Evolutionary conservation across 1,140 invertebrate species (phyloP).

Genomic region (Drosophila repletoides): DNA sequence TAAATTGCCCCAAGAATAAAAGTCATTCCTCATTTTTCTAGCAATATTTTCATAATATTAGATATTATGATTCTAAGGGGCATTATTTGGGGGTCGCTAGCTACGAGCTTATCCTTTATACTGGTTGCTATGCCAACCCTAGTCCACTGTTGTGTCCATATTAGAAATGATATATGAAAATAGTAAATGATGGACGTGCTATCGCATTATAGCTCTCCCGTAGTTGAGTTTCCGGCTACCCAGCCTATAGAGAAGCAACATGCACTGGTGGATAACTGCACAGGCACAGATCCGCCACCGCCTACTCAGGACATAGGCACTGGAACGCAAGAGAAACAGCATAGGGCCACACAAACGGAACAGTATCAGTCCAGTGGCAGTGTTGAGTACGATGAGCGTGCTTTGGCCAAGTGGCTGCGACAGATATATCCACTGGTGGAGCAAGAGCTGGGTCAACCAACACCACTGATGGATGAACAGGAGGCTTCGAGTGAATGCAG

Average conservation of each 20-base stretch:
- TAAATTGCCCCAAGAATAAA: too few relatives aligned
- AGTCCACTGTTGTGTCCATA: not conserved
- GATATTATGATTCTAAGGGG: too few relatives aligned
- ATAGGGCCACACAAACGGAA: conserved; percentile 64
- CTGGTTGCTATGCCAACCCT: conserved; percentile 42
- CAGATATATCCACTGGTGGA: conserved; percentile 71
- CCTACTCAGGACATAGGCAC: conserved; percentile 28
- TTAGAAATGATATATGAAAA: not conserved
- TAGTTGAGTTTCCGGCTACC: conserved; percentile 67
- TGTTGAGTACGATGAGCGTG: conserved; percentile 55
- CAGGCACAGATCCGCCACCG: conserved; percentile 67
- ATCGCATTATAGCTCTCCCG: conserved; percentile 68
- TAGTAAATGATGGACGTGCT: conserved; percentile 68
- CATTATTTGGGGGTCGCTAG: too few relatives aligned
- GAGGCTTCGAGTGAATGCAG: conserved; percentile 22
- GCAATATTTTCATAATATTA: too few relatives aligned
- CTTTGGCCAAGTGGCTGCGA: conserved; percentile 64
- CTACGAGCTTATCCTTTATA: too few relatives aligned
- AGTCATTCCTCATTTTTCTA: too few relatives aligned
- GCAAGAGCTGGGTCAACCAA: conserved; percentile 63
- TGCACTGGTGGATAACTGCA: conserved; percentile 61
- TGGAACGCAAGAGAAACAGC: conserved; percentile 38
- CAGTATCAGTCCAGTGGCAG: not conserved
- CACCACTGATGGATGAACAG: conserved; percentile 52
- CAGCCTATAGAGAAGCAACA: conserved; percentile 54